Evolutionary conservation across 2,113 vertebrate genomes (phyloP).

Genomic region (Hypanus sabinus): DNA sequence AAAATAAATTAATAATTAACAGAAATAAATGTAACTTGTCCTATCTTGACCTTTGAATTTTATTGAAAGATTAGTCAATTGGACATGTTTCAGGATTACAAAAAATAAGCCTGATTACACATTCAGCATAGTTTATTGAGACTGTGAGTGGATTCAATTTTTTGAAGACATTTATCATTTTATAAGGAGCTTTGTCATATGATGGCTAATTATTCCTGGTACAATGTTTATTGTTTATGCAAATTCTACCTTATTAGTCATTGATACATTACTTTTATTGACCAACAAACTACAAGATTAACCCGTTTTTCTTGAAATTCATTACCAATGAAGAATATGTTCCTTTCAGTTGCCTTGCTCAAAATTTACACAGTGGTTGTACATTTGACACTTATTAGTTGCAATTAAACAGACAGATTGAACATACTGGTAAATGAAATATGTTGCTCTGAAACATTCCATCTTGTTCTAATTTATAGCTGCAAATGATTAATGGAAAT

Average conservation of each 20-base stretch:
- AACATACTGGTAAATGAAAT: constrained; percentile 65
- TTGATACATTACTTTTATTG: constrained; percentile 17
- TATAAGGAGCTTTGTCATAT: neutral
- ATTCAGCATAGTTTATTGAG: neutral
- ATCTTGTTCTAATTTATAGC: constrained; percentile 83
- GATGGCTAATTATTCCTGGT: neutral
- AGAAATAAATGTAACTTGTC: too few relatives aligned
- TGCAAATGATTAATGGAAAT: constrained; percentile 96
- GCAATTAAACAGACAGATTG: constrained; percentile 94
- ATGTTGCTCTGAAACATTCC: constrained; percentile 65
- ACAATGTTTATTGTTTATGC: neutral
- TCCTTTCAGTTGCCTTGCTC: constrained; percentile 10
- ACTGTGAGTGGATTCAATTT: neutral
- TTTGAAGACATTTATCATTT: constrained; percentile 19
- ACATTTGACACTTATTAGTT: constrained; percentile 84
- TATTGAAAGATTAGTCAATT: neutral
- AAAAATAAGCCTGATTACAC: neutral
- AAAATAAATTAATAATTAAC: too few relatives aligned
- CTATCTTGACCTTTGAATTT: neutral
- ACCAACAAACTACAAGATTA: neutral
- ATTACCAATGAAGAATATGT: constrained; percentile 24
- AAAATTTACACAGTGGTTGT: constrained; percentile 53
- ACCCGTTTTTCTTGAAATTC: constrained; percentile 23
- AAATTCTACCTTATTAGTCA: neutral
- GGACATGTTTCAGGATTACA: neutral